Conservation (phyloP, 64 coral and sea anemone genomes). For the Trachythela sp. region DNA sequence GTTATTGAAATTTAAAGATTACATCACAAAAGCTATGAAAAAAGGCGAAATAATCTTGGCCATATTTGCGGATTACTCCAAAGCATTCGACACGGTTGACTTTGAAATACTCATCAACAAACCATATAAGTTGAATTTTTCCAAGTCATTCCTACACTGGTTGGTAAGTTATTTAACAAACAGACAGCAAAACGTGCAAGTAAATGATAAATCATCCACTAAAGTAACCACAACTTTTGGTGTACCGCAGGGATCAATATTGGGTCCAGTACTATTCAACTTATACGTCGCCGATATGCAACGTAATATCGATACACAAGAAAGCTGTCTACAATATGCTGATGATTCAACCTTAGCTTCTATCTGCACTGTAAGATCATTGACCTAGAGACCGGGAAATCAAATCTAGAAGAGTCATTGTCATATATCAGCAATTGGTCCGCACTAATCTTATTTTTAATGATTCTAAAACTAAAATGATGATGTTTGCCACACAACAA, state of each 20-base stretch:
- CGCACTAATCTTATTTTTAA: too few relatives aligned
- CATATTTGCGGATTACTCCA: too few relatives aligned
- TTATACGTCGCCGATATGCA: too few relatives aligned
- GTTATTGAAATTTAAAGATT: too few relatives aligned
- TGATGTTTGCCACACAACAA: too few relatives aligned
- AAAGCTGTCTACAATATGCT: too few relatives aligned
- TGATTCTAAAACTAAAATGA: too few relatives aligned
- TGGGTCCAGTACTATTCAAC: too few relatives aligned
- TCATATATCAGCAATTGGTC: not conserved
- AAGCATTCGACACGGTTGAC: too few relatives aligned
- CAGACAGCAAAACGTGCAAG: constrained; percentile 16
- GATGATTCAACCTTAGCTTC: not conserved
- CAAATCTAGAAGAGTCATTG: not conserved
- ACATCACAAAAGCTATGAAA: too few relatives aligned
- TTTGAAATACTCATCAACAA: not conserved
- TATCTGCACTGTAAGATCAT: not conserved
- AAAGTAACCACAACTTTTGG: constrained; percentile 5
- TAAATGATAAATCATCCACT: constrained; percentile 21
- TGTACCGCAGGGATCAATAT: constrained; percentile 19
- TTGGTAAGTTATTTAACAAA: not conserved
- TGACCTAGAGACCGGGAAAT: not conserved
- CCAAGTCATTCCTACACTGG: not conserved
- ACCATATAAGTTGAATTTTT: not conserved
- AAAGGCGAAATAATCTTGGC: too few relatives aligned
- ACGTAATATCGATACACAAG: too few relatives aligned